phyloP scores from a whole-genome alignment of 1,140 invertebrate species.

The Geopemphigus sp. region DNA sequence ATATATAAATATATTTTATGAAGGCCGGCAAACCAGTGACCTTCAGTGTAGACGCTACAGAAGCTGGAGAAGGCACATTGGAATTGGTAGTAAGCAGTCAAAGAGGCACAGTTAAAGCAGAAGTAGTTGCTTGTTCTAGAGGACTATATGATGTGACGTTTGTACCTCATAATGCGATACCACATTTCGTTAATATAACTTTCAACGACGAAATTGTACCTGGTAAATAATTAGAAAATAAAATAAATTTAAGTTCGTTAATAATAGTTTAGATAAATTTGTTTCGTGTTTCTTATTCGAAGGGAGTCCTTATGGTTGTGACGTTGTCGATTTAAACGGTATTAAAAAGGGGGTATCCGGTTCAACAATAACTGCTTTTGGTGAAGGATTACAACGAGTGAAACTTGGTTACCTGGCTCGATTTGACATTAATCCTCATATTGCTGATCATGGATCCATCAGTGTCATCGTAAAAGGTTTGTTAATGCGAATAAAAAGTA shows the following conservation, averaged over 20 bases:
- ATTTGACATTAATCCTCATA: conserved; percentile 61
- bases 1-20: conserved; percentile 22
- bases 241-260: neutral
- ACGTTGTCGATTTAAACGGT: conserved; percentile 57
- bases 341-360: conserved; percentile 55
- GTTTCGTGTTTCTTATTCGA: conserved; percentile 48
- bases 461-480: conserved; percentile 53
- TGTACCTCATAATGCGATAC: conserved; percentile 81
- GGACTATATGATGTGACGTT: conserved; percentile 96
- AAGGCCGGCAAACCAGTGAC: conserved; percentile 78
- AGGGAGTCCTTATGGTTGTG: conserved; percentile 85
- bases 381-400: conserved; percentile 62
- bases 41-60: conserved; percentile 90
- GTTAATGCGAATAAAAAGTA: neutral
- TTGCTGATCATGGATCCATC: conserved; percentile 53
- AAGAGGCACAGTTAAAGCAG: conserved; percentile 81
- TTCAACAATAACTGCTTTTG: conserved; percentile 54
- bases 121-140: conserved; percentile 83
- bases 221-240: conserved; percentile 56
- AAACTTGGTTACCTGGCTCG: conserved; percentile 61
- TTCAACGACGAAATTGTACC: conserved; percentile 94
- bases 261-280: neutral
- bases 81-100: conserved; percentile 91
- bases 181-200: conserved; percentile 93
- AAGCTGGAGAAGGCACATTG: conserved; percentile 92